These are phyloP conservation scores for Dicyrtoma fusca DNA, from an alignment of 2,888 invertebrate species.

Conservation along the genomic window DNA sequence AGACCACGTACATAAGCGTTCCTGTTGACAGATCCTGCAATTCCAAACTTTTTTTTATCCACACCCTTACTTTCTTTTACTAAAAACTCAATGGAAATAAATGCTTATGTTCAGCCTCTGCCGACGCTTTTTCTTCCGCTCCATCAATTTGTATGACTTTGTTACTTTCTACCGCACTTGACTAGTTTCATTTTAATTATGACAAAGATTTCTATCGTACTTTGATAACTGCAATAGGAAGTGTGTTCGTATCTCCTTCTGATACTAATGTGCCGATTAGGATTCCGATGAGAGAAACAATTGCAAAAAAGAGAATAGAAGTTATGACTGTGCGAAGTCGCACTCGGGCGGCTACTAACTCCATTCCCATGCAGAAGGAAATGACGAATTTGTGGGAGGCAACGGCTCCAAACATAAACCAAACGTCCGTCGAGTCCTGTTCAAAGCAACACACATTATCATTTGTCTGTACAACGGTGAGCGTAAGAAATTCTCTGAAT, in stretches of 20 bases:
- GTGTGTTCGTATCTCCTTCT: slow-evolving; percentile 40
- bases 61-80: no score
- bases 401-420: slow-evolving; percentile 60
- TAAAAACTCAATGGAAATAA: no score
- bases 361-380: slow-evolving; percentile 60
- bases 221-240: slow-evolving; percentile 50
- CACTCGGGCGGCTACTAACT: slow-evolving; percentile 57
- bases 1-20: slow-evolving; percentile 92
- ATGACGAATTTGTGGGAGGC: slow-evolving; percentile 60
- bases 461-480: no score
- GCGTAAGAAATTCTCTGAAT: no score
- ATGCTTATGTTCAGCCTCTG: no score
- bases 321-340: slow-evolving; percentile 57
- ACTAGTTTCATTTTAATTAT: no score
- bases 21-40: slow-evolving; percentile 86
- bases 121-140: no score
- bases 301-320: slow-evolving; percentile 60
- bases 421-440: slow-evolving; percentile 57
- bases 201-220: no score
- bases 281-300: slow-evolving; percentile 63
- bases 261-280: slow-evolving; percentile 60
- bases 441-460: no score
- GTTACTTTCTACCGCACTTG: no score
- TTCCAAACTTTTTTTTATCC: no score
- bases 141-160: no score